Base-by-base conservation (phyloP, 2,888 invertebrate genomes). In the Halictus quadricinctus region DNA sequence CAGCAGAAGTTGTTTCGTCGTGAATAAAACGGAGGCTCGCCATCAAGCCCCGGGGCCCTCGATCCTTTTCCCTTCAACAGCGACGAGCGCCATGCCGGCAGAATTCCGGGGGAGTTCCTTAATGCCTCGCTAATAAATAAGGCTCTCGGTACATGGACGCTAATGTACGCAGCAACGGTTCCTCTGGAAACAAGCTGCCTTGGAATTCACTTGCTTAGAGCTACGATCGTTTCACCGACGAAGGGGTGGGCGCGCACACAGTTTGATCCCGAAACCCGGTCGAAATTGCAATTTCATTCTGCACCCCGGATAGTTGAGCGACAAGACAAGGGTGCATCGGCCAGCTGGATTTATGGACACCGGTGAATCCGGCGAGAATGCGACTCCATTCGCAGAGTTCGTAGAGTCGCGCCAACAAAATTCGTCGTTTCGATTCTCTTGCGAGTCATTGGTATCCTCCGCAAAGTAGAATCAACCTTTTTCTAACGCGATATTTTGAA, bases 311-410 rank as follows among this genome's bases (percentile, higher is more conserved):
- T 43, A 70, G n/a, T 43, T 41, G 13, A 43, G 43, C 41, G 70
- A 70, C 41, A 21, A 70, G 70, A 70, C 41, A 21, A 70, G 70
- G 70, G 25, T 29, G 43, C 78, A 72, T 72, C 46, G 74, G 74
- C 58, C 72, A 66, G 25, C 54, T 64, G 79, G 77, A 85, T 84
- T 81, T 85, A 81, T 76, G 72, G 48, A 79, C 70, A 72, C 66
- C 73, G 50, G 72, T 60, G 74, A 70, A 79, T 75, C 72, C 73
- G 46, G 54, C 73, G 70, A 48, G n/a, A 80, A 83, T 83, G 85
- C 80, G n/a, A 58, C 58, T 58, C 4, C 10, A 0, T 58, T 58
- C n/a, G n/a, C 21, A 5, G 12, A 58, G n/a, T 58, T 58, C n/a
- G n/a, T n/a, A 12, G 58, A 58, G 12, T n/a, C 58, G 12, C 12